Conservation (phyloP, 2,797 vertebrate species). For the Iguana delicatissima region DNA sequence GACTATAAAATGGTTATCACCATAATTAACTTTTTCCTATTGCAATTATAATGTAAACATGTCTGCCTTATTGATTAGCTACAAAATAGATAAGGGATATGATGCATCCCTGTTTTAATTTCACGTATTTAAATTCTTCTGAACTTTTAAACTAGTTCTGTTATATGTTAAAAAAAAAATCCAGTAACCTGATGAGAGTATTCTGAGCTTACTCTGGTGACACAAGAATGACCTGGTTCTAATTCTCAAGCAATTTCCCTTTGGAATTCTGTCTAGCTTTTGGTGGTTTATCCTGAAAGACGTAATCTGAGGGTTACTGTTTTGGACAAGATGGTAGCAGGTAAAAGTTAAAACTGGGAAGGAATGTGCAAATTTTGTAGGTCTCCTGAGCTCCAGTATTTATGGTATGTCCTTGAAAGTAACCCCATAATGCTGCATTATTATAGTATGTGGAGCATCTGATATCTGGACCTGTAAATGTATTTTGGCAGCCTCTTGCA, state of each 20-base stretch:
- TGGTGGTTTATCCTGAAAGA: not conserved
- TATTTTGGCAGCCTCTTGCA: conserved; percentile 47
- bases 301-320: not conserved
- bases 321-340: not conserved
- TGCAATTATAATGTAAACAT: not conserved
- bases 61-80: conserved; percentile 30
- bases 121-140: conserved; percentile 46
- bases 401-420: conserved; percentile 30
- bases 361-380: not conserved
- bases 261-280: not conserved
- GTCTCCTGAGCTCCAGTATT: not conserved
- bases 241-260: conserved; percentile 3
- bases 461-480: not conserved
- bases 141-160: conserved; percentile 45
- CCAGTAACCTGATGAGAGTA: not conserved
- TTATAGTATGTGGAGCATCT: not conserved
- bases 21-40: not conserved
- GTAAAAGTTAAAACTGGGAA: not conserved
- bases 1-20: not conserved
- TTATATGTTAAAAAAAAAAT: not conserved
- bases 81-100: conserved; percentile 18
- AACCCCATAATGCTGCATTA: not conserved
- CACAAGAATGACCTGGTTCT: not conserved
- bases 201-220: conserved; percentile 35
- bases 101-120: conserved; percentile 31